Conservation (phyloP, 1,140 invertebrate genomes). For the Bombyx mori region DNA sequence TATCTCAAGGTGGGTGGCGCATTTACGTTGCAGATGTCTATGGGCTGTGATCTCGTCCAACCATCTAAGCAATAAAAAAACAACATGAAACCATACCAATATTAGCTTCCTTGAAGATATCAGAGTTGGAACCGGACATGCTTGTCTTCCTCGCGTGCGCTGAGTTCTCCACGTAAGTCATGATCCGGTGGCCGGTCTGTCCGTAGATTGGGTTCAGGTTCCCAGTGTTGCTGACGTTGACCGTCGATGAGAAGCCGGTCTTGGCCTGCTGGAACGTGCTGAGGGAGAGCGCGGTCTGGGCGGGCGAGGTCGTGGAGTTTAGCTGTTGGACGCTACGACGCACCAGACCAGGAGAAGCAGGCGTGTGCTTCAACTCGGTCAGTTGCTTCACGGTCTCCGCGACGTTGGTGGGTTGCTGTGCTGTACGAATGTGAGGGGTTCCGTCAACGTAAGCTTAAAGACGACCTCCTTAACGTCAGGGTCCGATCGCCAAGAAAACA, state of each 20-base stretch:
- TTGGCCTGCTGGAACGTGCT: conserved; percentile 72
- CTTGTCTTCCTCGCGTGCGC: conserved; percentile 55
- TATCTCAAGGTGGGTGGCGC: too few relatives aligned
- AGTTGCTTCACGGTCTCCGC: conserved; percentile 89
- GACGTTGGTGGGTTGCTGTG: conserved; percentile 73
- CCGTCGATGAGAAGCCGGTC: conserved; percentile 48
- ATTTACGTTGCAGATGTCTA: too few relatives aligned
- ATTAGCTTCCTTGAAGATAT: conserved; percentile 42
- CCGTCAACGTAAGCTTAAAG: too few relatives aligned
- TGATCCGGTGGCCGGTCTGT: conserved; percentile 58
- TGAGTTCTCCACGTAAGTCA: conserved; percentile 54
- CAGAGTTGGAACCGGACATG: conserved; percentile 46
- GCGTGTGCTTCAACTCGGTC: conserved; percentile 87
- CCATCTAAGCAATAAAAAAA: too few relatives aligned
- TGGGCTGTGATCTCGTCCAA: too few relatives aligned
- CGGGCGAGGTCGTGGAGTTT: conserved; percentile 25
- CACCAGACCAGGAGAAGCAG: conserved; percentile 85
- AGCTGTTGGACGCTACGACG: conserved; percentile 70
- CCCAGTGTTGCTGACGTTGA: conserved; percentile 40
- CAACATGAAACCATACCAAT: neutral
- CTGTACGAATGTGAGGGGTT: neutral
- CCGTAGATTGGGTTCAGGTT: conserved; percentile 68
- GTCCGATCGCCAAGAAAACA: too few relatives aligned
- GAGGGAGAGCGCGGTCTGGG: conserved; percentile 37
- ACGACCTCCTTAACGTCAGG: too few relatives aligned